These are phyloP conservation scores for Micromesistius poutassou DNA, from an alignment of 2,797 vertebrate genomes.

Conservation along the genomic window DNA sequence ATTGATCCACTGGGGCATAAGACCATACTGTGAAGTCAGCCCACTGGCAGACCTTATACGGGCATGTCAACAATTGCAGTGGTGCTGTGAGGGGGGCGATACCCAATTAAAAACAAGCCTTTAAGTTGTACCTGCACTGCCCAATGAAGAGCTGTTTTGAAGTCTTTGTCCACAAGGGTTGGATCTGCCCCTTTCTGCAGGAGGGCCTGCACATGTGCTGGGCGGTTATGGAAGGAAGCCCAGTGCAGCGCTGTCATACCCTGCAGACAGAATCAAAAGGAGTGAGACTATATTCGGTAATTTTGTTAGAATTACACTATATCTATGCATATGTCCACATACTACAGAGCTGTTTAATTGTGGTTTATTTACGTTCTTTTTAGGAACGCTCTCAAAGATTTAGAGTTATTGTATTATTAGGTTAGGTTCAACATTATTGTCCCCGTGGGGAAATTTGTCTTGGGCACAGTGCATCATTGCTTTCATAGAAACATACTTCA, in stretches of 20 bases:
- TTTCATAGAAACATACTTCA: no score
- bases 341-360: neutral
- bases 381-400: neutral
- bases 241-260: constrained; percentile 77
- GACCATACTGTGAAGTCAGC: no score
- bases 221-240: constrained; percentile 85
- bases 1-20: no score
- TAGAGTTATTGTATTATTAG: neutral
- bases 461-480: no score
- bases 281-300: neutral
- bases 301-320: neutral
- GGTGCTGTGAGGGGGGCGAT: neutral
- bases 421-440: no score
- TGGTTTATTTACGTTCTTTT: neutral
- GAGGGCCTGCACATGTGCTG: constrained; percentile 79
- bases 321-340: neutral
- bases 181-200: constrained; percentile 83
- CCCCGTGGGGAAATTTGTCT: no score
- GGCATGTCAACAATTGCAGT: no score
- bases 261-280: neutral
- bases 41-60: no score
- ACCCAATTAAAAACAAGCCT: neutral
- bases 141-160: constrained; percentile 87
- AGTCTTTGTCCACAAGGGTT: constrained; percentile 85
- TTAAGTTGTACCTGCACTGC: constrained; percentile 47